phyloP scores from a whole-genome alignment of 2,888 invertebrate species.

The Acrobasis repandana region DNA sequence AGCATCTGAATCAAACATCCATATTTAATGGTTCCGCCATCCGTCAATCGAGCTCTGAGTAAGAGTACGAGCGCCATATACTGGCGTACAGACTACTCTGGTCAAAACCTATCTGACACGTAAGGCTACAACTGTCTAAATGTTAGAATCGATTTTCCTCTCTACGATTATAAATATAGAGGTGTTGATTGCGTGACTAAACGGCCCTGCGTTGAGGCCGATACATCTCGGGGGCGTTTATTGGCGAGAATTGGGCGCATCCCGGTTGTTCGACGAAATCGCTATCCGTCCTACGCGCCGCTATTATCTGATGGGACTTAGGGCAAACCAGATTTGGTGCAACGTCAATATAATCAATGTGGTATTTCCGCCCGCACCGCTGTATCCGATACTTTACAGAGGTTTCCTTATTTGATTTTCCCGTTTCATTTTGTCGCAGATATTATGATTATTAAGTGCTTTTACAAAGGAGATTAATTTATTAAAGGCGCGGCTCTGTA shows the following conservation, averaged over 20 bases:
- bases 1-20: conserved; percentile 48
- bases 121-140: conserved; percentile 50
- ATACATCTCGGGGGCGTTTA: conserved; percentile 76
- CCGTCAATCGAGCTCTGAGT: conserved; percentile 51
- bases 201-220: conserved; percentile 55
- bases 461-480: neutral
- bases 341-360: conserved; percentile 60
- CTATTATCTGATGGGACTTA: conserved; percentile 69
- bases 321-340: conserved; percentile 58
- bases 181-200: conserved; percentile 59
- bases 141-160: conserved; percentile 58
- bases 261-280: conserved; percentile 78
- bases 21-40: conserved; percentile 51
- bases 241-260: conserved; percentile 82
- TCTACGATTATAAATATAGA: conserved; percentile 55
- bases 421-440: conserved; percentile 6
- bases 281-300: conserved; percentile 74
- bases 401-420: neutral
- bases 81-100: conserved; percentile 54
- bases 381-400: conserved; percentile 24
- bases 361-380: conserved; percentile 50
- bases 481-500: neutral
- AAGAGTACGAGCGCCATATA: conserved; percentile 57
- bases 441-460: neutral
- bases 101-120: conserved; percentile 56